These are phyloP conservation scores for Clamator glandarius DNA, from an alignment of 2,797 vertebrate species.

Conservation along the genomic window DNA sequence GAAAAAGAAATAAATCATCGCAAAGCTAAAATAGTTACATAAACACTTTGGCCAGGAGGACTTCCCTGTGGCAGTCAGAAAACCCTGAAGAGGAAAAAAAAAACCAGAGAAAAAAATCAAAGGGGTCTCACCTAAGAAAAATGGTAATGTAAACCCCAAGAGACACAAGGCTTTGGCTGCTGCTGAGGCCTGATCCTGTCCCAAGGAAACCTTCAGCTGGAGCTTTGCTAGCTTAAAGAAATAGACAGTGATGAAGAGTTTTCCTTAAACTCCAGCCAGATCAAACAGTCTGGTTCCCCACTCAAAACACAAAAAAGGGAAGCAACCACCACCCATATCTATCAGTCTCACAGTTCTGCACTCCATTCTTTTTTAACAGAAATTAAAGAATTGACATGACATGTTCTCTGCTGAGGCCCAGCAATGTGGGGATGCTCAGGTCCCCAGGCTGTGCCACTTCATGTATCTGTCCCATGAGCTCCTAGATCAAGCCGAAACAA, in stretches of 20 bases:
- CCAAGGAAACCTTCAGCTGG: neutral
- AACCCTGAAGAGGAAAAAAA: neutral
- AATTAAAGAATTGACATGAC: neutral
- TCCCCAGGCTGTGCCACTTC: neutral
- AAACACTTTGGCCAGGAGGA: slow-evolving; percentile 5
- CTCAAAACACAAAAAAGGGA: neutral
- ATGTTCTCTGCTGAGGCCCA: neutral
- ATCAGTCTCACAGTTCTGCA: neutral
- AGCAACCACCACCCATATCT: fast-evolving
- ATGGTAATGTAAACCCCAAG: neutral
- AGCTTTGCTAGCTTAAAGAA: neutral
- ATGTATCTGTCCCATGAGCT: neutral
- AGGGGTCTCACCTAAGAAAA: neutral
- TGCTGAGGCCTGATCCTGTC: neutral
- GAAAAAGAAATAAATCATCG: slow-evolving; percentile 45
- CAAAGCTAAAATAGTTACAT: slow-evolving; percentile 53
- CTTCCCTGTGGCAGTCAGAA: slow-evolving; percentile 34
- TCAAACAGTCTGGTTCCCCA: neutral
- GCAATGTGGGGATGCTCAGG: neutral
- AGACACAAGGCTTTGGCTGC: neutral
- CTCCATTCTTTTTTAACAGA: neutral
- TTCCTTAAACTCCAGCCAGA: neutral
- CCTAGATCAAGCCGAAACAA: neutral
- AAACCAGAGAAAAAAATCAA: neutral
- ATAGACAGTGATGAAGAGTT: neutral